Base-by-base conservation (phyloP, 1,140 invertebrate species). In the Leptinotarsa defecta region DNA sequence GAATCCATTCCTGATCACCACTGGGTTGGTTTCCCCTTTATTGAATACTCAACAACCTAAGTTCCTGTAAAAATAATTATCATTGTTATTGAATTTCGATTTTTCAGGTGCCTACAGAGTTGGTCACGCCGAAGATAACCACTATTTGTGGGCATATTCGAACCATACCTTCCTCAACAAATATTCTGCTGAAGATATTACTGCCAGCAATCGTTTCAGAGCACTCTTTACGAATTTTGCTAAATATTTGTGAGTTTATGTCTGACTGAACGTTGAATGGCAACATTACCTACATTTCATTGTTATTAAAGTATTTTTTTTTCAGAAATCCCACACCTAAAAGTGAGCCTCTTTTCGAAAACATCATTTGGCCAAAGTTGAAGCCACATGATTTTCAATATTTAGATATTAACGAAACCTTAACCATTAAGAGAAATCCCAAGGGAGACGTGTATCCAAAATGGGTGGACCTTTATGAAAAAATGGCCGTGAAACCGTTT, bases 311-410 rank as follows among this genome's bases (percentile, higher is more conserved):
- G 0, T 15, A 4, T 8, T 43, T 43, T 48, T 20, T 48, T 76
- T 74, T 22, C 48, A 76, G 75, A 19, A 76, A 74, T 24, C 75
- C 75, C 3, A 76, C 72, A 3, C 75, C 72, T 6, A 57, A 61
- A 20, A 3, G 6, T 19, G 48, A 34, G 19, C 4, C 17, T 19
- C 65, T 76, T 48, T 49, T 76, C 19, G 27, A 76, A 49, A 70
- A 76, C n/a, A 62, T 74, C 13, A 74, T 15, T 49, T 73, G 71
- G 71, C 71, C 71, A 4, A 73, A 64, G 43, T 63, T 73, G 57
- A 20, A 61, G n/a, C 61, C 71, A 48, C 13, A 73, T 15, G 43
- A 73, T 19, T 73, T 73, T 27, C 61, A 64, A 22, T 73, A 65
- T 24, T 48, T 73, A 13, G 63, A 73, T 73, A 73, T 73, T 15